phyloP scores from a whole-genome alignment of 2,888 invertebrate species.

The Hedychridium roseum region DNA sequence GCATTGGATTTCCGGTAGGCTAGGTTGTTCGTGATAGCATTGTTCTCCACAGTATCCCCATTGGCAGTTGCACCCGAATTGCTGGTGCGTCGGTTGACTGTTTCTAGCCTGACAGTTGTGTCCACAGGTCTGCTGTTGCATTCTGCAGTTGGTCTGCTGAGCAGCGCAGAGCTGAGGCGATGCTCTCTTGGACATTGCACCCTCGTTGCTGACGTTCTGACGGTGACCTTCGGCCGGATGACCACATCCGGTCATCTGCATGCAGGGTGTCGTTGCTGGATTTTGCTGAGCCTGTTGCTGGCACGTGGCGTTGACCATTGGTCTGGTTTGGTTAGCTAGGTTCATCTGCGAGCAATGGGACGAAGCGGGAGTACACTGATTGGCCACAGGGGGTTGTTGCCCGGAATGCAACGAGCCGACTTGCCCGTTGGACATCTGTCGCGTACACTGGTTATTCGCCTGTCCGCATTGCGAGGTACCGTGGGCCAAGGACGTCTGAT shows the following conservation, averaged over 20 bases:
- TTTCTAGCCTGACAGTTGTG: constrained; percentile 39
- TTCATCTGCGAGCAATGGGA: constrained; percentile 43
- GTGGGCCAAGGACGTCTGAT: constrained; percentile 28
- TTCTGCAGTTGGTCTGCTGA: constrained; percentile 41
- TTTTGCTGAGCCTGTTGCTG: constrained; percentile 35
- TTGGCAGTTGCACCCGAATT: constrained; percentile 58
- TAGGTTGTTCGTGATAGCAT: constrained; percentile 63
- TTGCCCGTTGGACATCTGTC: constrained; percentile 35
- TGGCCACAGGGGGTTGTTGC: constrained; percentile 39
- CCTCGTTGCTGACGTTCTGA: constrained; percentile 19
- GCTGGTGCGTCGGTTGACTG: constrained; percentile 34
- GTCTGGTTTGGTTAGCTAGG: constrained; percentile 26
- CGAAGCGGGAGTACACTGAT: constrained; percentile 62
- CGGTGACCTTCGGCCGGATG: constrained; percentile 32
- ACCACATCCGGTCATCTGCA: constrained; percentile 38
- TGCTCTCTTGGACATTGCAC: constrained; percentile 24
- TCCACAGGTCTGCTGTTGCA: constrained; percentile 38
- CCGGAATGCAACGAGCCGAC: constrained; percentile 31
- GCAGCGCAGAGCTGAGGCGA: constrained; percentile 47
- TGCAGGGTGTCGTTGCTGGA: constrained; percentile 30
- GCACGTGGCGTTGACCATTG: constrained; percentile 55
- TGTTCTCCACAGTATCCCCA: constrained; percentile 67
- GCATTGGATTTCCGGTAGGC: constrained; percentile 72
- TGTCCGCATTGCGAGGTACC: constrained; percentile 37
- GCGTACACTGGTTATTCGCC: constrained; percentile 59